A percentile compares a stretch with the other conserved stretches of the same genome.
Evolutionary conservation across 92 coral and sea anemone species (phyloP).

Genomic region (Zoanthus gigantus): DNA sequence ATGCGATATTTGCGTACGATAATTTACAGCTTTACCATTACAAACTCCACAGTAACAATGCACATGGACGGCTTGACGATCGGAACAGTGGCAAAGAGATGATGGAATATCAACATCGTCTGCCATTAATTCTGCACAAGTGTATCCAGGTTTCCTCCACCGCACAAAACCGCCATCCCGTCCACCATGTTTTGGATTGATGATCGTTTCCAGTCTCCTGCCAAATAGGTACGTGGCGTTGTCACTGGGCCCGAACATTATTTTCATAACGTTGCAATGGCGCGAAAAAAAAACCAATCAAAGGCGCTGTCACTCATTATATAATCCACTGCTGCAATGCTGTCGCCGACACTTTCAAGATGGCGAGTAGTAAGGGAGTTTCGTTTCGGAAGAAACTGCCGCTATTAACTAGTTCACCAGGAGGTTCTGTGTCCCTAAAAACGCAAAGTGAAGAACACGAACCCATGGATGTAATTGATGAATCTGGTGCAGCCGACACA

Average conservation of each 20-base stretch:
- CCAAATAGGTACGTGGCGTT: constrained; percentile 40
- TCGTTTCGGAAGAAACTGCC: constrained; percentile 51
- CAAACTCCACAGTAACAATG: constrained; percentile 54
- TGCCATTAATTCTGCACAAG: constrained; percentile 45
- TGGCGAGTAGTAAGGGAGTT: constrained; percentile 51
- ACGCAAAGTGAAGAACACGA: constrained; percentile 39
- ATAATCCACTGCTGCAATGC: constrained; percentile 54
- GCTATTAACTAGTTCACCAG: constrained; percentile 46
- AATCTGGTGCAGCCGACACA: constrained; percentile 47
- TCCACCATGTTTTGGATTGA: constrained; percentile 55
- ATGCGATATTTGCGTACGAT: constrained; percentile 64
- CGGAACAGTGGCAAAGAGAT: constrained; percentile 56
- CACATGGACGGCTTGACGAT: constrained; percentile 52
- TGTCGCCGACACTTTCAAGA: constrained; percentile 44
- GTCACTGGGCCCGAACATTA: constrained; percentile 60
- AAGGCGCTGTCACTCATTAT: constrained; percentile 44
- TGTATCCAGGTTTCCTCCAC: constrained; percentile 33
- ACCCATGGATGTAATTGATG: constrained; percentile 41
- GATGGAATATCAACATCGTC: constrained; percentile 18
- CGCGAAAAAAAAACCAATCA: constrained; percentile 55
- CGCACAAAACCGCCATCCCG: constrained; percentile 32
- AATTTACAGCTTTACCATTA: constrained; percentile 57
- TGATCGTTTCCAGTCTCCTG: constrained; percentile 54
- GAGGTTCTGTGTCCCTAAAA: constrained; percentile 23
- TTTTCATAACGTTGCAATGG: constrained; percentile 33